A percentile compares a stretch with the other conserved stretches of the same genome.
phyloP scores from a whole-genome alignment of 2,113 vertebrate species.

The Pitta sordida region DNA sequence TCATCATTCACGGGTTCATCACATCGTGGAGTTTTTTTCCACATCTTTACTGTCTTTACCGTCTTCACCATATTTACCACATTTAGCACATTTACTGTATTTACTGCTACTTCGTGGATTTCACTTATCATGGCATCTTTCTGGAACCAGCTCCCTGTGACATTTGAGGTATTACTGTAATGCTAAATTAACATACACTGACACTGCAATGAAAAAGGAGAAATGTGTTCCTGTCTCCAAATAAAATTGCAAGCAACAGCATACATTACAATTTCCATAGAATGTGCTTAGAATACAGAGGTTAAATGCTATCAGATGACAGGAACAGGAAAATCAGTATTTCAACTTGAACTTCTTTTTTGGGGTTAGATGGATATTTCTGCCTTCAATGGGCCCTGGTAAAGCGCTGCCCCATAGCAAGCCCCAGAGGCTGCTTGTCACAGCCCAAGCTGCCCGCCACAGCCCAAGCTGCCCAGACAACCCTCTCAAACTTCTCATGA shows the following conservation, averaged over 20 bases:
- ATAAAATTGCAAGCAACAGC: background rate
- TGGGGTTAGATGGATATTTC: background rate
- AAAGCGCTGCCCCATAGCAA: background rate
- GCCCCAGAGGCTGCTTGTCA: background rate
- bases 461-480: background rate
- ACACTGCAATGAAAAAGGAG: background rate
- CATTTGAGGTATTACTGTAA: too few relatives aligned
- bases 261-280: background rate
- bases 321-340: background rate
- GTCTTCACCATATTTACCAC: too few relatives aligned
- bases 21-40: too few relatives aligned
- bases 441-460: background rate
- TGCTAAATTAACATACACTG: background rate
- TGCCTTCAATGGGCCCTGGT: background rate
- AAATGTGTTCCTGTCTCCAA: background rate
- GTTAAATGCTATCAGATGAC: background rate
- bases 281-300: background rate
- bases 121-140: too few relatives aligned
- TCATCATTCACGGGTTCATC: too few relatives aligned
- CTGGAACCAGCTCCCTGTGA: too few relatives aligned
- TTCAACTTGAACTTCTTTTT: background rate
- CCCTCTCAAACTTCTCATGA: background rate
- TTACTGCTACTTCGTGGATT: too few relatives aligned
- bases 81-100: too few relatives aligned
- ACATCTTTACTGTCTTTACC: too few relatives aligned